Base-by-base conservation (phyloP, 1,140 invertebrate genomes). In the Carposina sasakii region DNA sequence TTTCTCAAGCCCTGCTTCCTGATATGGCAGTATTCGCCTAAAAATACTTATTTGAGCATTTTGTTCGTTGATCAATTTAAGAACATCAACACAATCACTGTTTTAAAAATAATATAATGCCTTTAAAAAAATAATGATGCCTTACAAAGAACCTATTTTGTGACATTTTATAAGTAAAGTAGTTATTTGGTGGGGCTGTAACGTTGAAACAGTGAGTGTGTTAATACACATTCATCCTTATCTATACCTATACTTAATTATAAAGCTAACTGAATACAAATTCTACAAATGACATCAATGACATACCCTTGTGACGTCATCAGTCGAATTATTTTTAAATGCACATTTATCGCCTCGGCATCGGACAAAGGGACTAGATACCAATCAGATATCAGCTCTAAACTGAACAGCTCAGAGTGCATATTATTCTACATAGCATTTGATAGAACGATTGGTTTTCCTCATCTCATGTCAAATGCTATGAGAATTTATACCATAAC, bases 31-130 rank as follows among this genome's bases (percentile, higher is more conserved):
- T 69, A 54, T 62, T 54, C 51, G 75, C 71, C 72, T 78, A 71
- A 75, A 63, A 75, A 67, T 76, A 76, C 61, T 67, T 52, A 57
- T 43, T 72, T 83, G 79, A 83, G 79, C 79, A 83, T 81, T 74
- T 70, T 57, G 20, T 69, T 71, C 64, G 57, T 71, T 61, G 60
- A 68, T 53, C 44, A 59, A 71, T 66, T 52, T 69, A 52, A 54
- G 67, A 67, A 73, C 61, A 81, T 83, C 79, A 83, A 83, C 79
- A 83, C 76, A 83, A 61, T 79, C 79, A 83, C 79, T 83, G 79
- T 83, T 81, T 77, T 15, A 45, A 31, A 40, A n/a, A n/a, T n/a
- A n/a, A 58, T 52, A 8, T 42, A 43, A 33, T 28, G 16, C 23
- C 24, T 13, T 3, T 20, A 13, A 8, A 31, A 6, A 13, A 10